phyloP scores from a whole-genome alignment of 1,140 invertebrate species.

The Ostrea denselamellosa region DNA sequence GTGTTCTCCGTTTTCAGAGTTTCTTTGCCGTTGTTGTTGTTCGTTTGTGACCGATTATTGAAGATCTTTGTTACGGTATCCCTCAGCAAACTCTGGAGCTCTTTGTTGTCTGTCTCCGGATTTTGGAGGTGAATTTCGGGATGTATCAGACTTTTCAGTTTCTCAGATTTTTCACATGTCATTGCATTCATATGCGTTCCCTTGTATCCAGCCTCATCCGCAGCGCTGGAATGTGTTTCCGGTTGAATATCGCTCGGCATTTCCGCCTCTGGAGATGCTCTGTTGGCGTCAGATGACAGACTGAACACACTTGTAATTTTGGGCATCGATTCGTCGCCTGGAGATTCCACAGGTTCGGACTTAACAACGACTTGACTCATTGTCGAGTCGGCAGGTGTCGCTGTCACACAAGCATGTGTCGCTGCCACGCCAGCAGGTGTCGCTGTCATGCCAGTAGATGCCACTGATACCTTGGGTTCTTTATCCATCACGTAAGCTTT shows the following conservation, averaged over 20 bases:
- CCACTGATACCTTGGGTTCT: neutral
- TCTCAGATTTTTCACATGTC: neutral
- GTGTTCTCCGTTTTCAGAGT: neutral
- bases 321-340: neutral
- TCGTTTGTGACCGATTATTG: neutral
- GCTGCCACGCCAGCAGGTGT: neutral
- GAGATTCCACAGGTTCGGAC: neutral
- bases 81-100: neutral
- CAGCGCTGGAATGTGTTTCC: too few relatives aligned
- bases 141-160: neutral
- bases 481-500: slow-evolving; percentile 6
- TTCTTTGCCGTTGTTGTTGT: neutral
- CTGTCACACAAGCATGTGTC: neutral
- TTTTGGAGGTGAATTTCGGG: neutral
- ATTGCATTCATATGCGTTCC: neutral
- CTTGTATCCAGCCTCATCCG: neutral
- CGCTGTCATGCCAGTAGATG: neutral
- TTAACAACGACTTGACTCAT: neutral
- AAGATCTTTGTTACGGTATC: neutral
- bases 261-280: neutral
- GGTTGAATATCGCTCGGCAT: neutral
- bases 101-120: neutral
- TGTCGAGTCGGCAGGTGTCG: neutral
- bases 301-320: slow-evolving; percentile 18
- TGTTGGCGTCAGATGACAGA: neutral